phyloP scores from a whole-genome alignment of 2,797 vertebrate species.

The Urocyon cinereoargenteus region DNA sequence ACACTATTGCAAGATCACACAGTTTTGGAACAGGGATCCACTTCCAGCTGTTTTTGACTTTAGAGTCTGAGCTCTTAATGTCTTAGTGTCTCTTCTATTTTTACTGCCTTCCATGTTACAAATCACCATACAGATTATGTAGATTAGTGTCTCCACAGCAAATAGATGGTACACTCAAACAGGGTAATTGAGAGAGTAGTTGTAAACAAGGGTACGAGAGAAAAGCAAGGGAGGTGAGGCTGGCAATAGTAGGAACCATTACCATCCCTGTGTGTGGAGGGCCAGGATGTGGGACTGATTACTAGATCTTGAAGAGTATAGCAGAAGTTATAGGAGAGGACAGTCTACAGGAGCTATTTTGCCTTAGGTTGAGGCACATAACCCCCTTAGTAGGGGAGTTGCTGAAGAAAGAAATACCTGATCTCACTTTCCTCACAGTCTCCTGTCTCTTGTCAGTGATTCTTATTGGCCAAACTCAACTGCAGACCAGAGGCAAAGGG shows the following conservation, averaged over 20 bases:
- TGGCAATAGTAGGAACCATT: neutral
- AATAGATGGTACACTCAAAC: neutral
- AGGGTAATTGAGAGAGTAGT: neutral
- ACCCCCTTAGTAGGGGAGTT: neutral
- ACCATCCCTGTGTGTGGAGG: neutral
- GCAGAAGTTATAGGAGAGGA: neutral
- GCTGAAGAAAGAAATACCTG: neutral
- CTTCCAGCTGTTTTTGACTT: constrained; percentile 34
- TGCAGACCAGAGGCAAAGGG: constrained; percentile 31
- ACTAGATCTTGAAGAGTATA: neutral
- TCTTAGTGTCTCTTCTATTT: neutral
- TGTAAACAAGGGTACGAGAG: neutral
- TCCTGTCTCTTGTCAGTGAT: constrained; percentile 45
- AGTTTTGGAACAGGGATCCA: neutral
- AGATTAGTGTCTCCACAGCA: constrained; percentile 5
- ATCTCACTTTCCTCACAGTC: neutral
- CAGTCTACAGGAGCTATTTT: neutral
- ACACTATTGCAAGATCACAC: neutral
- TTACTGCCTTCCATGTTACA: neutral
- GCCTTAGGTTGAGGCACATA: neutral
- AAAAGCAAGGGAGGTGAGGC: neutral
- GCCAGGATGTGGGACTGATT: neutral
- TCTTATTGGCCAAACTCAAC: constrained; percentile 33
- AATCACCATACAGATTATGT: neutral
- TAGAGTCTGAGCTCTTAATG: neutral